These are phyloP conservation scores for Asarcornis scutulata DNA, from an alignment of 2,113 vertebrate genomes.

Conservation along the genomic window DNA sequence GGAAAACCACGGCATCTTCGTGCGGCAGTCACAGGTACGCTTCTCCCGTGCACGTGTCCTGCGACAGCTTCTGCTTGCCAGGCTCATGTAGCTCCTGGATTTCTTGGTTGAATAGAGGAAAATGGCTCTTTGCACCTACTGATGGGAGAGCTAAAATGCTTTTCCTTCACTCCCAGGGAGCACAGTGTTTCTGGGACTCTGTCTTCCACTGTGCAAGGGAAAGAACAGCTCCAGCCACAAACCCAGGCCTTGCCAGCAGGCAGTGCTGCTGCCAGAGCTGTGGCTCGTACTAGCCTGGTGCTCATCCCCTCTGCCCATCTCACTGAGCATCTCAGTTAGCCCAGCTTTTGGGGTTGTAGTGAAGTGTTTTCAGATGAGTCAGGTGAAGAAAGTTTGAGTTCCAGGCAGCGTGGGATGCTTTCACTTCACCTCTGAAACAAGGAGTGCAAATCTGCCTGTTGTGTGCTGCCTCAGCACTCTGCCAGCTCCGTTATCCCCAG, in stretches of 20 bases:
- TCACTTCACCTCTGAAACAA: neutral
- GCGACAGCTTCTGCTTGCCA: rapidly evolving
- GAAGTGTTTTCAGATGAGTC: neutral
- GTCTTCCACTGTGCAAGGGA: rapidly evolving
- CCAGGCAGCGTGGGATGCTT: rapidly evolving
- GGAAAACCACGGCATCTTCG: slow-evolving; percentile 95
- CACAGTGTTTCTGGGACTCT: rapidly evolving
- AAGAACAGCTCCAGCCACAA: rapidly evolving
- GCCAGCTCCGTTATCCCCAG: rapidly evolving
- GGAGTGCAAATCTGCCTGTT: neutral
- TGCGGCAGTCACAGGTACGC: slow-evolving; percentile 94
- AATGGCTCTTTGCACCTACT: rapidly evolving
- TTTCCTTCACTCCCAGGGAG: rapidly evolving
- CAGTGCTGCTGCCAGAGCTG: neutral
- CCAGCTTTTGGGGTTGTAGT: too few relatives aligned
- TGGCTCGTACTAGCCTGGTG: neutral
- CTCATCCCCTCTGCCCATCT: neutral
- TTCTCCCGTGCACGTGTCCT: neutral
- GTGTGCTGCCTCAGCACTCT: neutral
- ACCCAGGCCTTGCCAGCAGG: rapidly evolving
- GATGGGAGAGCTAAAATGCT: rapidly evolving
- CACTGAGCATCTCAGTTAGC: rapidly evolving
- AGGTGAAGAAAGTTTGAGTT: neutral
- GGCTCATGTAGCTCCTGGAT: rapidly evolving
- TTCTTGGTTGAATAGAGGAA: rapidly evolving